phyloP scores from a whole-genome alignment of 2,113 vertebrate genomes.

The Ammospiza nelsoni region DNA sequence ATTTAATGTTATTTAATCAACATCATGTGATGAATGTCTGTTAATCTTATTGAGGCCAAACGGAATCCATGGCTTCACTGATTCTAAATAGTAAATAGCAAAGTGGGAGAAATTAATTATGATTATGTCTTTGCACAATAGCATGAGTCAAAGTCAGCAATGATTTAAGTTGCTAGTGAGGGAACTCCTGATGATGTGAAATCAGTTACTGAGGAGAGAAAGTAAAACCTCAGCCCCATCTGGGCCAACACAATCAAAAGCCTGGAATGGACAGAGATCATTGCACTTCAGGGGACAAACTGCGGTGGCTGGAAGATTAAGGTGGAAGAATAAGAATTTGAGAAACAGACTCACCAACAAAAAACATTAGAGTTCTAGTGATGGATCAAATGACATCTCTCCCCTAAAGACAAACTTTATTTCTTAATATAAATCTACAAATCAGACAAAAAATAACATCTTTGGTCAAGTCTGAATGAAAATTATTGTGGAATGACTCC shows the following conservation, averaged over 20 bases:
- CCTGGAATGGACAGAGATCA: background rate
- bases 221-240: background rate
- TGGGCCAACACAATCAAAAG: background rate
- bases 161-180: background rate
- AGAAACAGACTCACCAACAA: background rate
- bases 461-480: background rate
- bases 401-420: background rate
- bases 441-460: background rate
- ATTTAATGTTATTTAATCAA: background rate
- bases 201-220: background rate
- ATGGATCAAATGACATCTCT: background rate
- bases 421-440: background rate
- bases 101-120: background rate
- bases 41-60: background rate
- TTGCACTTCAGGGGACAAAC: background rate
- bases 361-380: background rate
- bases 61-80: background rate
- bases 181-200: background rate
- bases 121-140: background rate
- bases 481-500: background rate
- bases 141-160: background rate
- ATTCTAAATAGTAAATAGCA: background rate
- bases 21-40: background rate
- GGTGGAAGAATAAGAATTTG: background rate
- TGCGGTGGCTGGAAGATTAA: accelerated